Evolutionary conservation across 1,140 invertebrate genomes (phyloP).

Genomic region (Artemia franciscana): DNA sequence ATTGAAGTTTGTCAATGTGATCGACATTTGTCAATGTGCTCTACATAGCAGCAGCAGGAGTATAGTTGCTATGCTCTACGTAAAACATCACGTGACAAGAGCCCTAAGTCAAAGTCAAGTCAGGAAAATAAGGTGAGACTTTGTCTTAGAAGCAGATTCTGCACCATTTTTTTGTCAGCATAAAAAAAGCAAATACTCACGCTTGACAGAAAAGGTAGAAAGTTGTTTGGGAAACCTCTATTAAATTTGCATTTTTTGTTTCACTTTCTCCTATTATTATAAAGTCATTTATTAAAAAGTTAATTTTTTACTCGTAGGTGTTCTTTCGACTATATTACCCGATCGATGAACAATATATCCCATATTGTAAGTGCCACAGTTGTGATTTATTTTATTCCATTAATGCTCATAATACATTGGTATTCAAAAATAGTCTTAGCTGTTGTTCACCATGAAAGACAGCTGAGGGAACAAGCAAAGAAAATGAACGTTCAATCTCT

Average conservation of each 20-base stretch:
- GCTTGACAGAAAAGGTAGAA: background rate
- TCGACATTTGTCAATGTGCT: too few relatives aligned
- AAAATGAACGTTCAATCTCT: slow-evolving; percentile 20
- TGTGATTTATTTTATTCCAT: slow-evolving; percentile 16
- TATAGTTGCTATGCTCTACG: too few relatives aligned
- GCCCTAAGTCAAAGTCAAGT: too few relatives aligned
- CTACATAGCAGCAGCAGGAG: too few relatives aligned
- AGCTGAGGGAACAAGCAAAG: slow-evolving; percentile 19
- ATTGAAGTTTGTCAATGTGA: too few relatives aligned
- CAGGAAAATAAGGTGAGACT: too few relatives aligned
- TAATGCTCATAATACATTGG: slow-evolving; percentile 19
- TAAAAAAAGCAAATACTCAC: too few relatives aligned
- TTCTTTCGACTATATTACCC: slow-evolving; percentile 37
- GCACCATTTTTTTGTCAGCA: too few relatives aligned
- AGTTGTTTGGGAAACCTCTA: background rate
- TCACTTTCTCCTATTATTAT: background rate
- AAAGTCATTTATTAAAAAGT: background rate
- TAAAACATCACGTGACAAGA: too few relatives aligned
- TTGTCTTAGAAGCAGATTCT: too few relatives aligned
- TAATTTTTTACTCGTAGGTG: slow-evolving; percentile 1
- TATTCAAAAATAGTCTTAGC: slow-evolving; percentile 26
- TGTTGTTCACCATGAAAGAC: slow-evolving; percentile 21
- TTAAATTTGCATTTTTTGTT: background rate
- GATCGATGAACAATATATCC: slow-evolving; percentile 33
- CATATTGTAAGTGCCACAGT: slow-evolving; percentile 19